Conservation (phyloP, 2,113 vertebrate genomes). For the Chaetodon trifascialis region DNA sequence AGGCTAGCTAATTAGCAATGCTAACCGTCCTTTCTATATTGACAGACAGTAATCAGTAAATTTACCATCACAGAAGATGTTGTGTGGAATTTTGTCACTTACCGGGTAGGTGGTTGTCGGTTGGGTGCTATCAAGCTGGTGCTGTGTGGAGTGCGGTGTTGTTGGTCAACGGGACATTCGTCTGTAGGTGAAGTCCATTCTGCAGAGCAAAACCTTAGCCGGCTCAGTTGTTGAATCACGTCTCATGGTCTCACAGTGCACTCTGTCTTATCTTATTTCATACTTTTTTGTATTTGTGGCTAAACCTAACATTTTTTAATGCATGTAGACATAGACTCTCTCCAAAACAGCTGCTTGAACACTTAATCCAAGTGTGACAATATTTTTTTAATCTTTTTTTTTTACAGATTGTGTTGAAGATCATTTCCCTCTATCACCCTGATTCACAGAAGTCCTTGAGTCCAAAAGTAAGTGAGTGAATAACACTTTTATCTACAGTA, state of each 20-base stretch:
- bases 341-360: background rate
- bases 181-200: background rate
- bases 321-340: fast-evolving
- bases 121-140: background rate
- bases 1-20: slow-evolving; percentile 52
- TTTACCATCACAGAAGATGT: background rate
- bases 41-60: background rate
- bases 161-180: background rate
- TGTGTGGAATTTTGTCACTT: background rate
- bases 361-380: background rate
- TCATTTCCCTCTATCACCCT: background rate
- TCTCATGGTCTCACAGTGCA: background rate
- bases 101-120: too few species aligned
- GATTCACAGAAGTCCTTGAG: background rate
- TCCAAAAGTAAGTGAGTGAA: slow-evolving; percentile 64
- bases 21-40: slow-evolving; percentile 1
- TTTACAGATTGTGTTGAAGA: slow-evolving; percentile 51
- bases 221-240: background rate
- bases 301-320: background rate
- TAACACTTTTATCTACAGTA: background rate
- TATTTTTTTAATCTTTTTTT: slow-evolving; percentile 4
- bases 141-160: background rate
- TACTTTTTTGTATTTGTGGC: background rate
- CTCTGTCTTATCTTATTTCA: background rate
- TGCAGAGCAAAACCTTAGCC: background rate